Conservation (phyloP, 2,888 invertebrate species). For the Brachyptera putata region DNA sequence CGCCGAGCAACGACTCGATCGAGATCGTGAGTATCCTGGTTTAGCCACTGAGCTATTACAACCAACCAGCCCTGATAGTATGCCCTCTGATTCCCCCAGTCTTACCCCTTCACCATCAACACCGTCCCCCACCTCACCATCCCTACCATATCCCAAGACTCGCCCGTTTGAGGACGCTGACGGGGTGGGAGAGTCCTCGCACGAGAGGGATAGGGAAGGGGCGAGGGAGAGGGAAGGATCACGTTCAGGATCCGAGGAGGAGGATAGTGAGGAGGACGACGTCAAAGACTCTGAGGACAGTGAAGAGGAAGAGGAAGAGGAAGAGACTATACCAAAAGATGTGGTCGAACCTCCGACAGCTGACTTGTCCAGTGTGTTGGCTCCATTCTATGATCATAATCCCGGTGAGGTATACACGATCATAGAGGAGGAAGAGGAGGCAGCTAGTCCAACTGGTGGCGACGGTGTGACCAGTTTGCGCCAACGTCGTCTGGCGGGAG, state of each 20-base stretch:
- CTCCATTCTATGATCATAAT: conserved; percentile 43
- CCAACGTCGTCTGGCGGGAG: conserved; percentile 36
- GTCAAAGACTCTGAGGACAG: conserved; percentile 23
- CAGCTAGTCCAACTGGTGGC: conserved; percentile 45
- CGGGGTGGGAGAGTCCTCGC: conserved; percentile 4
- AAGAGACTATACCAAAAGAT: not conserved
- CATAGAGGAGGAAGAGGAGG: conserved; percentile 49
- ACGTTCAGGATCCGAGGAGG: conserved; percentile 18
- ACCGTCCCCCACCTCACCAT: conserved; percentile 20
- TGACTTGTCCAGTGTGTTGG: conserved; percentile 4
- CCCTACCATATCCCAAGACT: conserved; percentile 22
- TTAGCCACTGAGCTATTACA: conserved; percentile 22
- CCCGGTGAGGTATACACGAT: conserved; percentile 51
- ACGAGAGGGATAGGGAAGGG: conserved; percentile 4
- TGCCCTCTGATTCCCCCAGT: no score
- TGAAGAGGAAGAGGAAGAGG: conserved; percentile 26
- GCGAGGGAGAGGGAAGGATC: conserved; percentile 13
- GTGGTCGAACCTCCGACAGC: not conserved
- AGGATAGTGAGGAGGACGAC: conserved; percentile 22
- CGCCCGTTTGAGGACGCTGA: not conserved
- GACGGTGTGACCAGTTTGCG: conserved; percentile 47
- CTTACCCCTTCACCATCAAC: conserved; percentile 23
- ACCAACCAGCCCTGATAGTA: conserved; percentile 18
- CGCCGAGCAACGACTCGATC: conserved; percentile 28
- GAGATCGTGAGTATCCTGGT: conserved; percentile 32